Evolutionary conservation across 2,888 invertebrate species (phyloP).

Genomic region (Adelognathus sp.): DNA sequence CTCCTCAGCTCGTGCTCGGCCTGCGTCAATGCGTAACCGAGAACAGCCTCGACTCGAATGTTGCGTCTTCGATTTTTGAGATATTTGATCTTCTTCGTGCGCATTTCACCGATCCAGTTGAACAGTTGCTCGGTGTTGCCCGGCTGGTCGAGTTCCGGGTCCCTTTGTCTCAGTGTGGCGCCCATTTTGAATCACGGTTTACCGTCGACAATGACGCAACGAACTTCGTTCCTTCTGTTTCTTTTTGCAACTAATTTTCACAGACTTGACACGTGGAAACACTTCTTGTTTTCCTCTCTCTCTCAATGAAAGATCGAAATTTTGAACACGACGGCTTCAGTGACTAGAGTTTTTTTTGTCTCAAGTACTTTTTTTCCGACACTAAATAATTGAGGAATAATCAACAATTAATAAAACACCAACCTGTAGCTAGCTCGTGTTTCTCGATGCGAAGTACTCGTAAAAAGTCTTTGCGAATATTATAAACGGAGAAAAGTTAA

Average conservation of each 20-base stretch:
- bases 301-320: neutral
- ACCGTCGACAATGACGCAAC: slow-evolving; percentile 14
- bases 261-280: neutral
- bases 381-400: slow-evolving; percentile 61
- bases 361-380: slow-evolving; percentile 52
- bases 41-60: slow-evolving; percentile 86
- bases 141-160: slow-evolving; percentile 66
- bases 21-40: slow-evolving; percentile 84
- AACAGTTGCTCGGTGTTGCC: slow-evolving; percentile 70
- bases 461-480: slow-evolving; percentile 50
- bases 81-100: slow-evolving; percentile 84
- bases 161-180: slow-evolving; percentile 60
- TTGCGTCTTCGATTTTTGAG: slow-evolving; percentile 84
- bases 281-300: neutral
- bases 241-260: neutral
- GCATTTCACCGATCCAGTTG: slow-evolving; percentile 86
- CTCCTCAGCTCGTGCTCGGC: slow-evolving; percentile 85
- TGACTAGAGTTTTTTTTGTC: slow-evolving; percentile 21
- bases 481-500: slow-evolving; percentile 18
- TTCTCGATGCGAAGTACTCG: slow-evolving; percentile 66
- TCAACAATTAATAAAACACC: slow-evolving; percentile 70
- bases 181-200: slow-evolving; percentile 60
- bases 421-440: slow-evolving; percentile 78
- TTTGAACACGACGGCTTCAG: neutral
- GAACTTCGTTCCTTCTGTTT: slow-evolving; percentile 8